These are phyloP conservation scores for Tetranychus piercei DNA, from an alignment of 2,888 invertebrate genomes.

Conservation along the genomic window DNA sequence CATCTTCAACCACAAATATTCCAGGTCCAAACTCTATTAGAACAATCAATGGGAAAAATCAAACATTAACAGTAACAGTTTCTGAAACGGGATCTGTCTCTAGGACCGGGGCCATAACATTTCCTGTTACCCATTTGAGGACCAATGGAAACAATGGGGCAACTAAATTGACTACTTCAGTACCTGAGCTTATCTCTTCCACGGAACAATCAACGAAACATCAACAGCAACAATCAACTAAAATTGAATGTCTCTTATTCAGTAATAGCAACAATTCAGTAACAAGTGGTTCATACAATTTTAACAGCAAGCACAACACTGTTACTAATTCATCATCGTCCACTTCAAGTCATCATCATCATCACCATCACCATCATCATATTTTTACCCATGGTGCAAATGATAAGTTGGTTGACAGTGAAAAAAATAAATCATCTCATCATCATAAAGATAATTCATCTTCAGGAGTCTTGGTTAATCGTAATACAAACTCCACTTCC, in stretches of 20 bases:
- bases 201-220: slow-evolving; percentile 3
- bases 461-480: not conserved
- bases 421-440: not conserved
- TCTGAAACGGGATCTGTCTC: not conserved
- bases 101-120: not conserved
- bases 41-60: not conserved
- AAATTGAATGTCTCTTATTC: not conserved
- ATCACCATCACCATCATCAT: not conserved
- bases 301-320: not conserved
- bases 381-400: not conserved
- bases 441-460: not conserved
- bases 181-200: not conserved
- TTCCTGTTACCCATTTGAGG: not conserved
- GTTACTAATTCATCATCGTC: not conserved
- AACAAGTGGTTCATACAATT: not conserved
- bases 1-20: not conserved
- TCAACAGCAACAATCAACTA: slow-evolving; percentile 3
- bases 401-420: not conserved
- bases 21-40: not conserved
- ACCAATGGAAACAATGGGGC: not conserved
- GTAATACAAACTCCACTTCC: not conserved
- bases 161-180: not conserved
- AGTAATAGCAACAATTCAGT: not conserved
- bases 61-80: not conserved
- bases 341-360: not conserved